Evolutionary conservation across 2,113 vertebrate species (phyloP), one percentile per base, ranked within the genome.

Genomic region (Lophochroa leadbeateri): DNA sequence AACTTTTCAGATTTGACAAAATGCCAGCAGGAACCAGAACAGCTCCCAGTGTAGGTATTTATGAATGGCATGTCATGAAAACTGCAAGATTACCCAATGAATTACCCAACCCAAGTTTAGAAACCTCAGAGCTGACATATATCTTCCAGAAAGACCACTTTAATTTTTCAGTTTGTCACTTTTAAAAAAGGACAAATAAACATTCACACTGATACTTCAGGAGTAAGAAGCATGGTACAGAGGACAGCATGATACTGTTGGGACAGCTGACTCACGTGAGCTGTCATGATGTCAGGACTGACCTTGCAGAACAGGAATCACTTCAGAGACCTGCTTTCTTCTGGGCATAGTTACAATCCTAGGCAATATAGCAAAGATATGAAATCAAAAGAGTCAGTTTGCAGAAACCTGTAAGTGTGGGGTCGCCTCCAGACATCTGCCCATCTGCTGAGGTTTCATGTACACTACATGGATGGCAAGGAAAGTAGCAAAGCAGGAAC

Each of bases 281-380:
- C 23, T 39, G 55, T 11, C n/a, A 6, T 49, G 49, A 29, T 37
- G 14, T 37, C 82, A 65, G 72, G 25, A 35, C n/a, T 70, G 55
- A 50, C 31, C 28, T 71, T 41, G 39, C 29, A 84, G 46, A 37
- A 17, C 10, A 77, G 23, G 14, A 85, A 43, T 11, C 6, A 13
- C 24, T 72, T 28, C 3, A 2, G 17, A 81, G 16, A 29, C 11
- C 4, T 80, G 6, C 6, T 33, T 50, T 23, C 37, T 71, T 47
- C 39, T 47, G 33, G 35, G 15, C 6, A 71, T 11, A 14, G 15
- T 1, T 76, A 18, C 23, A 52, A 11, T 17, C 46, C 41, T n/a
- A 82, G 41, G 47, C 3, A 12, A n/a, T 21, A n/a, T 0, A 61
- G 10, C 21, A 70, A 50, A 65, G 55, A 3, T 0, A 1, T 13